A percentile compares a stretch with the other conserved stretches of the same genome.
Conservation (phyloP, 2,113 vertebrate genomes). For the Mirza zaza region DNA sequence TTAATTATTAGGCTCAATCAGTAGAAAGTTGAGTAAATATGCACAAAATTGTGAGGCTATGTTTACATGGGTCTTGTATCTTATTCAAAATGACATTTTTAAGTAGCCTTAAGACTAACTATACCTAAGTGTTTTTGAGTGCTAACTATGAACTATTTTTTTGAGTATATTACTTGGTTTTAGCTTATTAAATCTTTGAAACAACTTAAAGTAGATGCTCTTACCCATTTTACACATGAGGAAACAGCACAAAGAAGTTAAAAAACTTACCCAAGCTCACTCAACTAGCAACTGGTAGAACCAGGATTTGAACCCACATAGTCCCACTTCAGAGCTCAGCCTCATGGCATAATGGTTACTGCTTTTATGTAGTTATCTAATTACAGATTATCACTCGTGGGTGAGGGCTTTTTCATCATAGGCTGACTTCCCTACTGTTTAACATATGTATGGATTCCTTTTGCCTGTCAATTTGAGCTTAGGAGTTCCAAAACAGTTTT, state of each 20-base stretch:
- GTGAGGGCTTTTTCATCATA: not conserved
- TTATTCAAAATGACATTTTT: conserved; percentile 9
- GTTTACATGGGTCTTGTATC: conserved; percentile 12
- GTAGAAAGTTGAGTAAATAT: conserved; percentile 36
- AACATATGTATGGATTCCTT: not conserved
- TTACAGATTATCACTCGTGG: not conserved
- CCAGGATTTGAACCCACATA: not conserved
- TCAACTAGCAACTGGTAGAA: not conserved
- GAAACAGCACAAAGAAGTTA: conserved; percentile 26
- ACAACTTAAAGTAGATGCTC: not conserved
- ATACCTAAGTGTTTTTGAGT: not conserved
- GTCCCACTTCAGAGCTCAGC: not conserved
- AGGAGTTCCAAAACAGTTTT: conserved; percentile 7
- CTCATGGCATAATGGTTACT: not conserved
- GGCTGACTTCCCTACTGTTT: not conserved
- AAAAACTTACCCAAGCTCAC: not conserved
- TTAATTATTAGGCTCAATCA: conserved; percentile 15
- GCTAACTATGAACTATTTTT: not conserved
- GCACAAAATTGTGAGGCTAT: conserved; percentile 31
- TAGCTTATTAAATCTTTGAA: not conserved
- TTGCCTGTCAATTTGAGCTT: not conserved
- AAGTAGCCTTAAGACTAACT: not conserved
- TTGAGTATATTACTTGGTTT: not conserved
- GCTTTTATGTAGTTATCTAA: not conserved
- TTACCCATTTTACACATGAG: conserved; percentile 18